Conservation (phyloP, 2,113 vertebrate species). For the Sakesphorus luctuosus region DNA sequence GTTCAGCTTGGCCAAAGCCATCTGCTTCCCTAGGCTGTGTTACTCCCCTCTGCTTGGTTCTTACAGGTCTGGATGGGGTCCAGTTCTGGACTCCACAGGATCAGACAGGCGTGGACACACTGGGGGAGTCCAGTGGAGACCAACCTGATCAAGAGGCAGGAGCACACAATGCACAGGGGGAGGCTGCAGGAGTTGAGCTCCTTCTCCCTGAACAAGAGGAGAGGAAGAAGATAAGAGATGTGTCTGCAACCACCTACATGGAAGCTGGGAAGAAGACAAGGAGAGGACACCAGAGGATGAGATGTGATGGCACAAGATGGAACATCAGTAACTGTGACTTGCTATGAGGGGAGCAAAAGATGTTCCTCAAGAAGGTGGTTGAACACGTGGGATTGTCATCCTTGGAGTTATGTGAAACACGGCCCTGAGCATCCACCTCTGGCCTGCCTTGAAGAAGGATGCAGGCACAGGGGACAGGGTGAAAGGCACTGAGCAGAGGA, state of each 20-base stretch:
- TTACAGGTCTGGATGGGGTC: background rate
- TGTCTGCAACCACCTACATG: background rate
- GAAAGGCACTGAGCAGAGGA: background rate
- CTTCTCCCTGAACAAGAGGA: background rate
- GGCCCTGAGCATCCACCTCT: too few species aligned
- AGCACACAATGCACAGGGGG: background rate
- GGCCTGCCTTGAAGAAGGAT: background rate
- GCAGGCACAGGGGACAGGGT: background rate
- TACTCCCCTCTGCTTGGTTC: background rate
- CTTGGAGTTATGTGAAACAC: background rate
- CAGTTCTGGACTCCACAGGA: background rate
- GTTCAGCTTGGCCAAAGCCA: background rate
- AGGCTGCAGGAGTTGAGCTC: background rate
- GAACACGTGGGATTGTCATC: background rate
- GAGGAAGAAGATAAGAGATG: background rate
- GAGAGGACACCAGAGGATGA: background rate
- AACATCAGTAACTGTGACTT: background rate
- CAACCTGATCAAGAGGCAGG: background rate
- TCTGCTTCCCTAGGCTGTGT: background rate
- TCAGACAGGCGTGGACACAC: background rate
- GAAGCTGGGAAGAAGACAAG: background rate
- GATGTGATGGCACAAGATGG: background rate
- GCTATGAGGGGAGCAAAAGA: accelerated
- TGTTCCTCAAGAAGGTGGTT: background rate
- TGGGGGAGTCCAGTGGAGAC: background rate